phyloP scores from a whole-genome alignment of 37 sponge, comb jelly and placozoan species.

The Cliona cf. orientalis region DNA sequence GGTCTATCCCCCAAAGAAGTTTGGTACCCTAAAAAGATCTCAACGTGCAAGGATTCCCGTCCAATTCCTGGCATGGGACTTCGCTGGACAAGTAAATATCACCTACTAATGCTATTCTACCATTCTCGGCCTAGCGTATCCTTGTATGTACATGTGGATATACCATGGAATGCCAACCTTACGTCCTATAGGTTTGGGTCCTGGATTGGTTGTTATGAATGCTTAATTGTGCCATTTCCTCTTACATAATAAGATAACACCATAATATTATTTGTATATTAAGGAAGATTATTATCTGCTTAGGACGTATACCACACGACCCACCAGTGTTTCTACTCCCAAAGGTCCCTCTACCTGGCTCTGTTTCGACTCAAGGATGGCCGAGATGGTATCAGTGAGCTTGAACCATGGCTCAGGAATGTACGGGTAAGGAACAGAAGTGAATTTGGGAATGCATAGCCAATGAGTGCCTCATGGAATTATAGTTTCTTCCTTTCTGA shows the following conservation, averaged over 20 bases:
- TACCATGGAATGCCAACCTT: not conserved
- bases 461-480: not conserved
- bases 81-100: constrained; percentile 79
- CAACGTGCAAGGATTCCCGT: constrained; percentile 9
- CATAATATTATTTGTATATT: not conserved
- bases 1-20: constrained; percentile 15
- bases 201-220: no score
- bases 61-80: constrained; percentile 87
- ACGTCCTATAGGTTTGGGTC: not conserved
- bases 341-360: constrained; percentile 73
- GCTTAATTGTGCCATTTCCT: no score
- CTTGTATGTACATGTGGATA: no score
- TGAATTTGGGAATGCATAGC: no score
- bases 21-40: not conserved
- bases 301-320: constrained; percentile 79
- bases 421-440: no score
- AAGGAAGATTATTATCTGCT: no score
- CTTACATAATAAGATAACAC: no score
- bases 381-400: constrained; percentile 52
- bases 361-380: constrained; percentile 64
- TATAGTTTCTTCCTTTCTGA: no score
- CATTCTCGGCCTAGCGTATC: not conserved
- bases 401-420: constrained; percentile 78
- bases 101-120: not conserved
- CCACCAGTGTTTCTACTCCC: constrained; percentile 86